phyloP scores from a whole-genome alignment of 1,140 invertebrate genomes.

The Triops longicaudatus region DNA sequence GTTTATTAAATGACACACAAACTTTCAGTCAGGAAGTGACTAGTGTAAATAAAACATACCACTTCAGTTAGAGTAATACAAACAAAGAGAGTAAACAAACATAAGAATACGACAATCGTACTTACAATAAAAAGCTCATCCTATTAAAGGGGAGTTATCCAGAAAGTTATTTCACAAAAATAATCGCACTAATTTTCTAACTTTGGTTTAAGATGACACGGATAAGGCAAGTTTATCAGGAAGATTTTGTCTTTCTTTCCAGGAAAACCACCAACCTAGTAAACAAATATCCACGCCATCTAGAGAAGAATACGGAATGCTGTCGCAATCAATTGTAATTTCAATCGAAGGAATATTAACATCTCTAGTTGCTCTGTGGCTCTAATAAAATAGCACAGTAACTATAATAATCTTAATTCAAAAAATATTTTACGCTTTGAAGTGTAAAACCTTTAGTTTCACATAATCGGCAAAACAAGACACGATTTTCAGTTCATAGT shows the following conservation, averaged over 20 bases:
- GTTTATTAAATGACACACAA: constrained; percentile 6
- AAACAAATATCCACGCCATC: not conserved
- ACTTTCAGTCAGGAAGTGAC: not conserved
- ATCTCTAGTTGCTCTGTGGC: no score
- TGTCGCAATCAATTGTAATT: no score
- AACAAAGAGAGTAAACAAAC: constrained; percentile 16
- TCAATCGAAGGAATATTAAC: no score
- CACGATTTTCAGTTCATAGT: no score
- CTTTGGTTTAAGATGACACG: not conserved
- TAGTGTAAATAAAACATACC: not conserved
- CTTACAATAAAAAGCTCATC: constrained; percentile 38
- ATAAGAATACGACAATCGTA: constrained; percentile 4
- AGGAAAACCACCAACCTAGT: not conserved
- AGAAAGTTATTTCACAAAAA: not conserved
- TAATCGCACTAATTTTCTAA: not conserved
- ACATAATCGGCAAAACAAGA: no score
- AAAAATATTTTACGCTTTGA: no score
- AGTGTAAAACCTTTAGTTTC: no score
- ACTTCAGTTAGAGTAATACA: constrained; percentile 18
- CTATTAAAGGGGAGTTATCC: not conserved
- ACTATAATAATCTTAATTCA: no score
- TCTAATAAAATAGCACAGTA: no score
- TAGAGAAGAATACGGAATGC: no score
- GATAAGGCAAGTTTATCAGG: not conserved
- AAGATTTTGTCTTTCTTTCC: not conserved